A percentile compares a stretch with the other conserved stretches of the same genome.
phyloP scores from a whole-genome alignment of 2,797 vertebrate species.

The Centropyge bicolor region DNA sequence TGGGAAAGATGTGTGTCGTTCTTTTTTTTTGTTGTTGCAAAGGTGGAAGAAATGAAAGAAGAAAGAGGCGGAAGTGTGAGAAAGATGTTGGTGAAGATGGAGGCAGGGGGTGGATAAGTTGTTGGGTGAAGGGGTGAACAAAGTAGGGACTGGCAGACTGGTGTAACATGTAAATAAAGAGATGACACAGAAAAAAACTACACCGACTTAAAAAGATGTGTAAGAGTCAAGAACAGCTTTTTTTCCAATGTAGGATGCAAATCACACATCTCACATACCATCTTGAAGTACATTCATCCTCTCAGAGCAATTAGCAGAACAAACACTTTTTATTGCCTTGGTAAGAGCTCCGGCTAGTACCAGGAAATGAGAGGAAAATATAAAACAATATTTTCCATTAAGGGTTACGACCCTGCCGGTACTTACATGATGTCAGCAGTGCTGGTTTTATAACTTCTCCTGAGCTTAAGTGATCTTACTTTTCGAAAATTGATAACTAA shows the following conservation, averaged over 20 bases:
- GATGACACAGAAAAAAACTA: slow-evolving; percentile 19
- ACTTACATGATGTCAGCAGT: slow-evolving; percentile 55
- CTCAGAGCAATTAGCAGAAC: slow-evolving; percentile 85
- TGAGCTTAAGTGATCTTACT: slow-evolving; percentile 26
- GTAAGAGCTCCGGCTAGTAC: slow-evolving; percentile 66
- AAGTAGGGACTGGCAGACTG: not conserved
- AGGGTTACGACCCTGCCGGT: slow-evolving; percentile 30
- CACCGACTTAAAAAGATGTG: not conserved
- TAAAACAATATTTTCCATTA: slow-evolving; percentile 63
- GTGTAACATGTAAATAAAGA: slow-evolving; percentile 31
- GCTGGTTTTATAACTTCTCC: slow-evolving; percentile 43
- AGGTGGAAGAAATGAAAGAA: slow-evolving; percentile 27
- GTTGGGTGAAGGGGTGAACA: not conserved
- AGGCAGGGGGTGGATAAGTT: slow-evolving; percentile 8
- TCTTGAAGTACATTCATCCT: slow-evolving; percentile 57
- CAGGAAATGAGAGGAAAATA: slow-evolving; percentile 65
- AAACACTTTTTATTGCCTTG: slow-evolving; percentile 71
- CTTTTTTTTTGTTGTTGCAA: slow-evolving; percentile 81
- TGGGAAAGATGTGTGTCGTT: slow-evolving; percentile 91
- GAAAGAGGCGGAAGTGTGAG: not conserved
- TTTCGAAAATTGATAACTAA: slow-evolving; percentile 21
- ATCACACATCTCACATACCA: slow-evolving; percentile 82
- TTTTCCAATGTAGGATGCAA: slow-evolving; percentile 81
- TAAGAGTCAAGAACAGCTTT: slow-evolving; percentile 75
- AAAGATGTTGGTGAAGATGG: slow-evolving; percentile 7